A percentile compares a stretch with the other conserved stretches of the same genome.
Evolutionary conservation across 2,797 vertebrate genomes (phyloP).

Genomic region (Mormyrus proboscirostris): DNA sequence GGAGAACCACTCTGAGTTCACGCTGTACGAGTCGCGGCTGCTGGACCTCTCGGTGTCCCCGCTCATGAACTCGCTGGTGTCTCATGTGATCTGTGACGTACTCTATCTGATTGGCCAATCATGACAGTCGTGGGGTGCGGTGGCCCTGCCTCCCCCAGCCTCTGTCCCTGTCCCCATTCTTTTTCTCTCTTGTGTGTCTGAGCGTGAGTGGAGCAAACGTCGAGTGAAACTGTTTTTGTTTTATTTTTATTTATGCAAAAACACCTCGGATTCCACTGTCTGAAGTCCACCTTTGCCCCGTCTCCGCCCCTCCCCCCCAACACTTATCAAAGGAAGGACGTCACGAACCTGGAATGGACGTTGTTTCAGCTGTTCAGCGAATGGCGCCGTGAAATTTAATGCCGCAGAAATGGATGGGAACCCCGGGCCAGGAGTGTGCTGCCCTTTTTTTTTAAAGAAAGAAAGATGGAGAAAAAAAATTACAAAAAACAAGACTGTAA

Average conservation of each 20-base stretch:
- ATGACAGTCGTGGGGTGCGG: constrained; percentile 97
- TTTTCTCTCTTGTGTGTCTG: constrained; percentile 23
- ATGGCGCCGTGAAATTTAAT: constrained; percentile 56
- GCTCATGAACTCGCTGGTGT: constrained; percentile 98
- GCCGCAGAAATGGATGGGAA: constrained; percentile 63
- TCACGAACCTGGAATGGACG: constrained; percentile 64
- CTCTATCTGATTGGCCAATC: constrained; percentile 99
- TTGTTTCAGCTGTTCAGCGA: constrained; percentile 56
- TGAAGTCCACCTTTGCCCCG: constrained; percentile 56
- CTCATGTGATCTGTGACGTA: constrained; percentile 99
- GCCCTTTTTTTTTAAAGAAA: constrained; percentile 83
- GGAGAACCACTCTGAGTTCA: constrained; percentile 99
- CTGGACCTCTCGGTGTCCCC: constrained; percentile 98
- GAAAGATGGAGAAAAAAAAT: constrained; percentile 65
- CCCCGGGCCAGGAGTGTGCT: constrained; percentile 78
- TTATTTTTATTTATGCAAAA: constrained; percentile 99
- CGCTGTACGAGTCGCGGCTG: constrained; percentile 93
- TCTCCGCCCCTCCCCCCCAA: constrained; percentile 40
- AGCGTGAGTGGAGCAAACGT: constrained; percentile 85
- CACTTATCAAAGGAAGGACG: constrained; percentile 69
- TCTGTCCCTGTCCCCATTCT: constrained; percentile 31
- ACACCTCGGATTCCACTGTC: constrained; percentile 95
- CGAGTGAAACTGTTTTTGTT: constrained; percentile 79
- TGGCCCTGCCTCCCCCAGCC: constrained; percentile 65
- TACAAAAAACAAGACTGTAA: constrained; percentile 71